A percentile compares a stretch with the other conserved stretches of the same genome.
These are phyloP conservation scores for Penaeus chinensis DNA, from an alignment of 1,140 invertebrate genomes.

Conservation along the genomic window DNA sequence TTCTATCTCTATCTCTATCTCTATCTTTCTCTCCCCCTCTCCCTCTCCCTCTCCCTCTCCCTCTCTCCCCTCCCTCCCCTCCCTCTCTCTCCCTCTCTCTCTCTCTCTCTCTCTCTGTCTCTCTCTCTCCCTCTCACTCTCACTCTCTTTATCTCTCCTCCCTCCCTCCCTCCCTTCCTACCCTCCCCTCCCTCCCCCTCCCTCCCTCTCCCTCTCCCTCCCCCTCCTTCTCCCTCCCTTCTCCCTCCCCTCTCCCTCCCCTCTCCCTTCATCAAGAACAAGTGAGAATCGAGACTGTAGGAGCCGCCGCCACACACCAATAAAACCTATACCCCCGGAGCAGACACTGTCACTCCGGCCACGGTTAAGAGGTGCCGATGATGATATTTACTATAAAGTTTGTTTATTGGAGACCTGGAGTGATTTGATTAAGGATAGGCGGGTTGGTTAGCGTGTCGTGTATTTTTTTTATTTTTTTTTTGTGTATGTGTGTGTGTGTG, in stretches of 20 bases:
- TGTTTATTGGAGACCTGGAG: too few species aligned
- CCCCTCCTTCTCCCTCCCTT: not conserved
- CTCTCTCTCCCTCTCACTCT: not conserved
- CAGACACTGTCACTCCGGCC: too few species aligned
- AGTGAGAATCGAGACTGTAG: not conserved
- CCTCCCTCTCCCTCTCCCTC: conserved; percentile 6
- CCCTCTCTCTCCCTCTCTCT: not conserved
- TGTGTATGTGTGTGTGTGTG: not conserved
- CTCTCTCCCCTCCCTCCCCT: not conserved
- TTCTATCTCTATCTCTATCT: too few species aligned
- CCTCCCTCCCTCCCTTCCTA: not conserved
- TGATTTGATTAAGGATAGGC: too few species aligned
- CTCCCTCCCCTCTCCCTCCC: not conserved
- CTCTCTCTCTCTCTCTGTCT: conserved; percentile 27
- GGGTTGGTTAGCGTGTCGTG: too few species aligned
- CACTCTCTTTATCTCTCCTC: too few species aligned
- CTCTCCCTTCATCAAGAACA: not conserved
- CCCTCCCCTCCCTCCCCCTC: conserved; percentile 24
- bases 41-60: not conserved
- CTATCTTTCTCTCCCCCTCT: too few species aligned
- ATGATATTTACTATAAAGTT: too few species aligned
- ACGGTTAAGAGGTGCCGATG: too few species aligned
- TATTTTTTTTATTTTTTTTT: too few species aligned
- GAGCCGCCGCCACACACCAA: not conserved
- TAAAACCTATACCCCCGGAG: too few species aligned